Conservation (phyloP, 2,888 invertebrate genomes). For the Argyresthia albistria region DNA sequence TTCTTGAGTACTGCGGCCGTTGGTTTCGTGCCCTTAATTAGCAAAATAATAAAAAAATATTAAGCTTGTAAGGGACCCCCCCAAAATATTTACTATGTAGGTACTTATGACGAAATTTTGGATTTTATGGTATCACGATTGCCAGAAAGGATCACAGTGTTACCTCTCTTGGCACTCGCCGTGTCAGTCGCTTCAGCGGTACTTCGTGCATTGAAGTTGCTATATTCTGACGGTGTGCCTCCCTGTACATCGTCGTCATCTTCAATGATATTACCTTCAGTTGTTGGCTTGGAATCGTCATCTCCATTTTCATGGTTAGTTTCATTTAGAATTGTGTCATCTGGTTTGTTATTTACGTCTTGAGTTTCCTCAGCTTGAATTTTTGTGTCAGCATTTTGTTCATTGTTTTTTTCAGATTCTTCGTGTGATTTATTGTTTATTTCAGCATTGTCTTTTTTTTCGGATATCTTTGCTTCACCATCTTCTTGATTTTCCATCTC, state of each 20-base stretch:
- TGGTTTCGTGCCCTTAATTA: conserved; percentile 64
- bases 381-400: conserved; percentile 6
- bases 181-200: conserved; percentile 46
- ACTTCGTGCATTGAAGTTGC: conserved; percentile 46
- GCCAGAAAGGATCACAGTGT: conserved; percentile 55
- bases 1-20: conserved; percentile 55
- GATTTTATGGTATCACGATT: conserved; percentile 53
- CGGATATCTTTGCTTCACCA: conserved; percentile 8
- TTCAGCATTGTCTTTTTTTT: conserved; percentile 8
- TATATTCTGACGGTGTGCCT: conserved; percentile 52
- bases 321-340: conserved; percentile 11
- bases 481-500: not conserved
- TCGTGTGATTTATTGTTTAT: conserved; percentile 12
- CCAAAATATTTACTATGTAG: conserved; percentile 35
- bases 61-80: conserved; percentile 66
- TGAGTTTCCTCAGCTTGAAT: conserved; percentile 8
- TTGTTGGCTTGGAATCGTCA: conserved; percentile 7
- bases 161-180: conserved; percentile 59
- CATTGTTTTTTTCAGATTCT: conserved; percentile 8
- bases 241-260: conserved; percentile 69
- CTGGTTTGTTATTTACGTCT: conserved; percentile 6
- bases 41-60: conserved; percentile 69
- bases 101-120: conserved; percentile 23
- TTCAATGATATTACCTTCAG: conserved; percentile 60
- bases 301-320: conserved; percentile 10